A percentile compares a stretch with the other conserved stretches of the same genome.
Evolutionary conservation across 2,113 vertebrate genomes (phyloP).

Genomic region (Corythornis cristatus): DNA sequence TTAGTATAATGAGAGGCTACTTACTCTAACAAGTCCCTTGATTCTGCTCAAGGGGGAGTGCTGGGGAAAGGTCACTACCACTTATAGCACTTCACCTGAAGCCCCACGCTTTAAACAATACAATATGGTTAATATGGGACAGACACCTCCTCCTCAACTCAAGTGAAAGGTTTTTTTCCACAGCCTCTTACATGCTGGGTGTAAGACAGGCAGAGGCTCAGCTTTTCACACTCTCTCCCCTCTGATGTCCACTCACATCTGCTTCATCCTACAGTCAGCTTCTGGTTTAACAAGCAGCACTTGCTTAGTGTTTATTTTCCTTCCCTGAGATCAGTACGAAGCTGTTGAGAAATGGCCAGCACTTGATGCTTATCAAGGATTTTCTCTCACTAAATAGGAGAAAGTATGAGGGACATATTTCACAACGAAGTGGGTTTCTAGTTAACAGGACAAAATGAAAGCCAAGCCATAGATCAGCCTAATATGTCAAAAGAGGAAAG

Average conservation of each 20-base stretch:
- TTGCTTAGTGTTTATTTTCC: slow-evolving; percentile 57
- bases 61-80: not conserved
- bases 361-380: slow-evolving; percentile 73
- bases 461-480: slow-evolving; percentile 76
- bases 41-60: not conserved
- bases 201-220: not conserved
- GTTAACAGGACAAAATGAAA: slow-evolving; percentile 79
- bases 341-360: slow-evolving; percentile 73
- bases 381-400: slow-evolving; percentile 64
- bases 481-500: slow-evolving; percentile 68
- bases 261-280: not conserved
- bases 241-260: not conserved
- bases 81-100: not conserved
- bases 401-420: slow-evolving; percentile 77
- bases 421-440: slow-evolving; percentile 78
- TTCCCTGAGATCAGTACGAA: slow-evolving; percentile 41
- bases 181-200: not conserved
- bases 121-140: not conserved
- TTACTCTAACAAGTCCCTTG: not conserved
- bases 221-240: not conserved
- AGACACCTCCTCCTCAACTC: not conserved
- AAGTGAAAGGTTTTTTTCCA: not conserved
- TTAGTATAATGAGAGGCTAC: not conserved
- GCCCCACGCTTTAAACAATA: not conserved
- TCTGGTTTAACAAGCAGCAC: slow-evolving; percentile 19